Base-by-base conservation (phyloP, 2,113 vertebrate genomes). In the Sterrhoptilus dennistouni region DNA sequence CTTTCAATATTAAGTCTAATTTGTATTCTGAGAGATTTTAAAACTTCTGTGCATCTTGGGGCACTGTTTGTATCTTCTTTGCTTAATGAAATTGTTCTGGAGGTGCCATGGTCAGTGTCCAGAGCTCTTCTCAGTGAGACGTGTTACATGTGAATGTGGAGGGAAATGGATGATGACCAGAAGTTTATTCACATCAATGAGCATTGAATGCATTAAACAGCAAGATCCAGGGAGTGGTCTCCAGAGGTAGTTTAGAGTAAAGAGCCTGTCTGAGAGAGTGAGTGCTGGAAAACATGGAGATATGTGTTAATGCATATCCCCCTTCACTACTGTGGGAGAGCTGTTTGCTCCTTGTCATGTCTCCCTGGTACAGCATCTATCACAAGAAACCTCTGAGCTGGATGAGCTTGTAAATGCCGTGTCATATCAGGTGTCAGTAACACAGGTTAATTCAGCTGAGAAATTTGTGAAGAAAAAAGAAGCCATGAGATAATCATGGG, bases 131-230 rank as follows among this genome's bases (percentile, higher is more conserved):
- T 42, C 21, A 10, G 36, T 40, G 54, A 69, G 77, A 74, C 0
- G 0, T 5, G 27, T 29, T 13, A 13, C 1, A 5, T 1, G 6
- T 6, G 33, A 23, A 52, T 3, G 15, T 52, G 22, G 19, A 79
- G 53, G 40, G 59, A 38, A 75, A 31, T n/a, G 44, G 31, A 20
- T 40, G 31, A 38, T 64, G 65, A 44, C 25, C 60, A 77, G 45
- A 24, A 57, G 10, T 13, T 70, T 74, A 14, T 11, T 69, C 49
- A 44, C 60, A 53, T 57, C 60, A 31, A 9, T 65, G 54, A 70
- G 54, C 1, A 0, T 0, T 74, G 50, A 66, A 53, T 54, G 50
- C 53, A 40, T 54, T 36, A 69, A 69, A 79, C 2, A 38, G 52
- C 12, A 18, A 50, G 21, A 72, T 47, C 25, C 47, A 53, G 61